Percentiles rank a stretch among this genome's conserved stretches.
phyloP scores from a whole-genome alignment of 2,888 invertebrate genomes.

The Fissipunctia ypsillon region DNA sequence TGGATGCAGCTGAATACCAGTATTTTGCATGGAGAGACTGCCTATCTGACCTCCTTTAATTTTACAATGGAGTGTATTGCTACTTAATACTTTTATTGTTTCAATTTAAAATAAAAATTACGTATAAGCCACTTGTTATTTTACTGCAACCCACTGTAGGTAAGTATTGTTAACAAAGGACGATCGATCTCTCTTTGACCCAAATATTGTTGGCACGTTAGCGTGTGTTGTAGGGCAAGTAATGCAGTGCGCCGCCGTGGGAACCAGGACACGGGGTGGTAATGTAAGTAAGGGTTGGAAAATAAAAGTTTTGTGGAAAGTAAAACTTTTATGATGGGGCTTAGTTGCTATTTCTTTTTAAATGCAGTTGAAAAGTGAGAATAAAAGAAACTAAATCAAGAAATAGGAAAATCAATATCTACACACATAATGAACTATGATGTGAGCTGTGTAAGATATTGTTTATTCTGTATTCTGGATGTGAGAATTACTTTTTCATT shows the following conservation, averaged over 20 bases:
- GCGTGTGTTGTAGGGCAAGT: slow-evolving; percentile 3
- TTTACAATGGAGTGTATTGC: no score
- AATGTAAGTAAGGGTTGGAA: neutral
- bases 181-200: slow-evolving; percentile 44
- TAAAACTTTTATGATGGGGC: neutral
- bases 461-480: no score
- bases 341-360: slow-evolving; percentile 23
- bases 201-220: slow-evolving; percentile 27
- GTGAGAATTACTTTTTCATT: no score
- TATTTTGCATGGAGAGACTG: neutral
- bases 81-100: no score
- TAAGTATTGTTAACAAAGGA: neutral
- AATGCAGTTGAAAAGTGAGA: no score
- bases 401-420: no score
- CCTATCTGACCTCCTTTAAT: neutral
- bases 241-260: slow-evolving; percentile 19
- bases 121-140: neutral
- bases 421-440: no score
- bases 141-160: neutral
- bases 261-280: slow-evolving; percentile 28
- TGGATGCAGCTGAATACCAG: neutral
- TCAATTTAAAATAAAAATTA: no score
- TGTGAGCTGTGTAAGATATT: no score
- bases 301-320: slow-evolving; percentile 5
- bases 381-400: no score